These are phyloP conservation scores for Sitobion miscanthi DNA, from an alignment of 1,140 invertebrate genomes.

Conservation along the genomic window DNA sequence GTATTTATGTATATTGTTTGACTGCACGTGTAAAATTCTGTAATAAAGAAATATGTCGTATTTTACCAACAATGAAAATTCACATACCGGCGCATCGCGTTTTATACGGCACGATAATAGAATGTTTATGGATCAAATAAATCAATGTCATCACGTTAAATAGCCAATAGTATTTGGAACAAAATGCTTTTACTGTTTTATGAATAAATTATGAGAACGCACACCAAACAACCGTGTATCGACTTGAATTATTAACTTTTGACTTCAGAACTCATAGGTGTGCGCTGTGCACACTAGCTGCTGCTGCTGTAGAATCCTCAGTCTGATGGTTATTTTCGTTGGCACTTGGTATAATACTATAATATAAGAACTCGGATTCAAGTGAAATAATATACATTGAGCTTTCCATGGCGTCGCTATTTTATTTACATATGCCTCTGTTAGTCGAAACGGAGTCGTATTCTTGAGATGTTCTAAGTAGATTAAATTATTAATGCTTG, in stretches of 20 bases:
- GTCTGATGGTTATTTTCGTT: neutral
- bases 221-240: neutral
- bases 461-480: constrained; percentile 9
- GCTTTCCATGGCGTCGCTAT: neutral
- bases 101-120: neutral
- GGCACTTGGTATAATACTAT: neutral
- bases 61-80: constrained; percentile 18
- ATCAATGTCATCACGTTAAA: neutral
- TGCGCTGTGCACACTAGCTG: no score
- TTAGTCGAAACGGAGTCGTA: neutral
- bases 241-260: neutral
- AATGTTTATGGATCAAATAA: constrained; percentile 15
- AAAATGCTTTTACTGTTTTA: neutral
- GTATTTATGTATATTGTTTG: neutral
- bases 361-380: neutral
- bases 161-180: neutral
- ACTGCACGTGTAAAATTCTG: neutral
- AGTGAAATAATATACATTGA: neutral
- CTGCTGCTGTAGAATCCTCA: neutral
- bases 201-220: neutral
- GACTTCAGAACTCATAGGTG: neutral
- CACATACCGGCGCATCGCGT: neutral
- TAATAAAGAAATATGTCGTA: neutral
- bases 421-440: neutral
- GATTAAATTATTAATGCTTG: constrained; percentile 33